Base-by-base conservation (phyloP, 2,797 vertebrate species). In the Heterohyrax brucei region DNA sequence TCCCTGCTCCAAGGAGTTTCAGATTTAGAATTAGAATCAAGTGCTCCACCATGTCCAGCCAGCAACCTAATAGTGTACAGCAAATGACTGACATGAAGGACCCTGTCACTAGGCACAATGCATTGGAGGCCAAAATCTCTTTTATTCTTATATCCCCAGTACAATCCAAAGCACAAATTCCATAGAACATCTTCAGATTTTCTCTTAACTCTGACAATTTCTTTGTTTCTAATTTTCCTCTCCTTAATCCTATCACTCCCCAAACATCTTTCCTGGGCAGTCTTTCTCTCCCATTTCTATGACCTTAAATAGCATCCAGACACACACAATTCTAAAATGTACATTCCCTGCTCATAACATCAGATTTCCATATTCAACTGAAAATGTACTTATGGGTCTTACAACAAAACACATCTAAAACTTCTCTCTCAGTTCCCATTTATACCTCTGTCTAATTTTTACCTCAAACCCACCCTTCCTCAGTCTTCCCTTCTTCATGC, bases 21-120 rank as follows among this genome's bases (percentile, higher is more conserved):
- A 87, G 96, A 79, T 76, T 59, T 68, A 80, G 75, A 93, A 50
- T 77, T 46, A 72, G 66, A 44, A 46, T 26, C 56, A 56, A 79
- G 80, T 39, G 59, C 14, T 88, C 33, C 24, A 14, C 12, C 14
- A 1, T 4, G 2, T 64, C 86, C 64, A 82, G 81, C 76, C 59
- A 83, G 76, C 39, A 73, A 48, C 19, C 18, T 10, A 46, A 73
- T 16, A 64, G 33, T 77, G 53, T 1, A 44, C 14, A 70, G 64
- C 0, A 18, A 73, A 30, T 56, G 50, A 56, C 30, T 28, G 68
- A 83, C 30, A 22, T 0, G 1, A 61, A 80, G 72, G 21, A n/a
- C 12, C 6, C 8, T 24, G 83, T 5, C 59, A 48, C 62, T 0
- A 66, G 4, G 50, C 21, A 33, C 24, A 79, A 1, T 64, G 19